Evolutionary conservation across 2,888 invertebrate genomes (phyloP).

Genomic region (Dasysyrphus tricinctus): DNA sequence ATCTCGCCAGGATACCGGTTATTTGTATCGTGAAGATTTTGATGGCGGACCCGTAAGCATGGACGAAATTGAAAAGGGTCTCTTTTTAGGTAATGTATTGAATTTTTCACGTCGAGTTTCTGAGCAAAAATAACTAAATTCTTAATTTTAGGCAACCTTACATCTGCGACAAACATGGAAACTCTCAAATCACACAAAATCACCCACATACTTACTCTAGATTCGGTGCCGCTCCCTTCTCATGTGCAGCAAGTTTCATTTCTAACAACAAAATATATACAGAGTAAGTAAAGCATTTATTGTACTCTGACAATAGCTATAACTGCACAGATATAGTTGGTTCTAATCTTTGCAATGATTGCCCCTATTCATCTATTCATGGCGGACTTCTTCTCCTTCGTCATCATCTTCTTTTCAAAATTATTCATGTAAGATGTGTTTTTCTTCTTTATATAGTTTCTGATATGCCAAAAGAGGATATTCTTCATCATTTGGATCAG

Average conservation of each 20-base stretch:
- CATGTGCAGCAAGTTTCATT: slow-evolving; percentile 88
- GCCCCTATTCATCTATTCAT: slow-evolving; percentile 43
- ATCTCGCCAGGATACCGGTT: slow-evolving; percentile 73
- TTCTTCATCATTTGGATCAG: slow-evolving; percentile 91
- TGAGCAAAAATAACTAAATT: background rate
- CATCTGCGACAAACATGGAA: slow-evolving; percentile 90
- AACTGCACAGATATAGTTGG: background rate
- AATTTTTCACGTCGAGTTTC: background rate
- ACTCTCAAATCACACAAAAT: slow-evolving; percentile 88
- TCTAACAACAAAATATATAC: slow-evolving; percentile 89
- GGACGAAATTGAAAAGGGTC: slow-evolving; percentile 82
- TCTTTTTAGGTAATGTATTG: slow-evolving; percentile 81
- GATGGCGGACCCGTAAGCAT: slow-evolving; percentile 83
- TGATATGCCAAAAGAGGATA: slow-evolving; percentile 93
- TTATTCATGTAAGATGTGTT: slow-evolving; percentile 42
- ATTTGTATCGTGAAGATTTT: slow-evolving; percentile 81
- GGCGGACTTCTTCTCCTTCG: background rate
- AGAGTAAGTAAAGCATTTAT: slow-evolving; percentile 84
- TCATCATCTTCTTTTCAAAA: slow-evolving; percentile 32
- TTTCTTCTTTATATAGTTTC: slow-evolving; percentile 85
- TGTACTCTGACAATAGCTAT: background rate
- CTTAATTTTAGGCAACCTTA: slow-evolving; percentile 87
- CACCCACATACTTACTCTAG: slow-evolving; percentile 91
- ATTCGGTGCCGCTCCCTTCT: slow-evolving; percentile 92
- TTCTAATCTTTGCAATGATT: slow-evolving; percentile 45